Evolutionary conservation across 2,888 invertebrate genomes (phyloP), one percentile per base, ranked within the genome.

Genomic region (Laspeyria flexula): DNA sequence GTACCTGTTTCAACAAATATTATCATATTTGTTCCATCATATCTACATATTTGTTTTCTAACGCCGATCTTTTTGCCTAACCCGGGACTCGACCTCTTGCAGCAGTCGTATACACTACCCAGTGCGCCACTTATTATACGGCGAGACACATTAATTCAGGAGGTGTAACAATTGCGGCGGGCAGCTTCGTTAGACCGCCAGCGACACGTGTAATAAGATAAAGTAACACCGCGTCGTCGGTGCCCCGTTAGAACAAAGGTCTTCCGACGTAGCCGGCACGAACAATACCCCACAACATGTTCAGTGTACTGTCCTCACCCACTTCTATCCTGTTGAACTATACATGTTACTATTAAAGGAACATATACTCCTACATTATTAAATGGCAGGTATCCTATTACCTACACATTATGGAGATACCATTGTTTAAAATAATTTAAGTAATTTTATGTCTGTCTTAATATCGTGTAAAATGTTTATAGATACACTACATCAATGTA

Each of bases 201-300:
- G 77, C 81, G 83, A 85, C 83, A 86, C 79, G 80, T 88, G 85
- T 87, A 86, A 88, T 86, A 83, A 85, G 86, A 88, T 88, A 87
- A 85, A 88, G 83, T 87, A 81, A 83, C 77, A 70, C 73, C 75
- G 56, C 58, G 55, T 55, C 44, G 52, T 57, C 67, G 74, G 74
- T 80, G 81, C 79, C 80, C 82, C 73, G 67, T 67, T 77, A 72
- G 82, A 86, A 90, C 88, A 90, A 89, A 87, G 88, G 79, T 83
- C 80, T 82, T 82, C 83, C 85, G 86, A 80, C 81, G 66, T 68
- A 74, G 71, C 66, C 71, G 75, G 70, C 69, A 53, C 62, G 73
- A 81, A 86, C 86, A 86, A 86, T 85, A 69, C 72, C 75, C 78
- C 59, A 70, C 73, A 67, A 74, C 77, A 67, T 74, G 73, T 64